Percentiles rank a stretch among this genome's conserved stretches.
phyloP scores from a whole-genome alignment of 2,888 invertebrate genomes.

The Xylophagus ater region DNA sequence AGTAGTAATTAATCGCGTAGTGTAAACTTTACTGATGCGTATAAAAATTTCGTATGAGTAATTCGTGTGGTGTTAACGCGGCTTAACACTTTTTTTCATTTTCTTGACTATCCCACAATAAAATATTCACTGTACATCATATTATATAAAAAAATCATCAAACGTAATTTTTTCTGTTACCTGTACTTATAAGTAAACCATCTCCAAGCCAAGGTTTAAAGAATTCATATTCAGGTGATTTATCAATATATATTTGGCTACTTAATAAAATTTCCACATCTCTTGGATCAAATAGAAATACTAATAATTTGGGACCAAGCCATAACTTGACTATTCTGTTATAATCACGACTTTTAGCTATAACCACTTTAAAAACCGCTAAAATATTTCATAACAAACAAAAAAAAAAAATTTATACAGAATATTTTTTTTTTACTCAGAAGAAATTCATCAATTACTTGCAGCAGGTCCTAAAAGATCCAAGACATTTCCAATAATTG shows the following conservation, averaged over 20 bases:
- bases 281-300: slow-evolving; percentile 64
- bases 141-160: too few relatives aligned
- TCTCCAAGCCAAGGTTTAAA: slow-evolving; percentile 78
- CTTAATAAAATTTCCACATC: slow-evolving; percentile 69
- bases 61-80: too few relatives aligned
- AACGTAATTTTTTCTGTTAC: slow-evolving; percentile 38
- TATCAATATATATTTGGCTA: slow-evolving; percentile 71
- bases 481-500: slow-evolving; percentile 62
- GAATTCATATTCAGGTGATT: slow-evolving; percentile 65
- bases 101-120: too few relatives aligned
- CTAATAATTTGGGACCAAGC: slow-evolving; percentile 63
- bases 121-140: too few relatives aligned
- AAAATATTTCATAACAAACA: slow-evolving; percentile 23
- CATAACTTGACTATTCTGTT: slow-evolving; percentile 55
- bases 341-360: slow-evolving; percentile 39
- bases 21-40: too few relatives aligned
- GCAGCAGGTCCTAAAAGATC: slow-evolving; percentile 62
- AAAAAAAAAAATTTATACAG: neutral
- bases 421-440: neutral
- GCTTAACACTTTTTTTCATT: too few relatives aligned
- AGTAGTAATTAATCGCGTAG: too few relatives aligned
- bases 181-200: slow-evolving; percentile 69
- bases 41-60: too few relatives aligned
- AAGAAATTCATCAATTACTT: slow-evolving; percentile 40
- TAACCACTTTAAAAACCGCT: slow-evolving; percentile 60